phyloP scores from a whole-genome alignment of 2,797 vertebrate species.

The Xenopus petersii region DNA sequence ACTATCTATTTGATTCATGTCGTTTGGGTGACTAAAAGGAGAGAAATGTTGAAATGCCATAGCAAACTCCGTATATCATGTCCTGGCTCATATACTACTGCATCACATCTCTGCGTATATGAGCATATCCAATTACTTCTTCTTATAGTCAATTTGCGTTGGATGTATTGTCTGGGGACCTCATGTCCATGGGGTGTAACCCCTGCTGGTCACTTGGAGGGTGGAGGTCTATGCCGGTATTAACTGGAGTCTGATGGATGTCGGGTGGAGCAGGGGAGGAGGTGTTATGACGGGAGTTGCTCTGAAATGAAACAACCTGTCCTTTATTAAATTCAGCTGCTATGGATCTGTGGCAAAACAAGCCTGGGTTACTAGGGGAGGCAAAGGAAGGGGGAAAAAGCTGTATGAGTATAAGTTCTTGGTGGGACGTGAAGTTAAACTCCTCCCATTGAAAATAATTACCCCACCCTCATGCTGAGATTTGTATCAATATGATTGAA shows the following conservation, averaged over 20 bases:
- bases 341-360: background rate
- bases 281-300: background rate
- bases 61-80: background rate
- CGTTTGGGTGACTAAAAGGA: background rate
- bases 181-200: constrained; percentile 20
- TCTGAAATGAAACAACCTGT: constrained; percentile 17
- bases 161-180: background rate
- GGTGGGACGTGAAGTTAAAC: too few species aligned
- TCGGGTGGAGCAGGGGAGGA: constrained; percentile 30
- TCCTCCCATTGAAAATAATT: too few species aligned
- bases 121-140: constrained; percentile 28
- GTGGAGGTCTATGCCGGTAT: constrained; percentile 20
- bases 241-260: constrained; percentile 1
- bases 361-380: too few species aligned
- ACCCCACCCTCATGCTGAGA: too few species aligned
- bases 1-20: background rate
- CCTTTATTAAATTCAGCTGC: constrained; percentile 30
- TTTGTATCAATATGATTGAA: too few species aligned
- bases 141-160: constrained; percentile 19
- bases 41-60: background rate
- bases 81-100: background rate
- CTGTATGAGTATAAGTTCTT: too few species aligned
- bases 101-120: background rate
- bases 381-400: too few species aligned
- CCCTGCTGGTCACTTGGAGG: constrained; percentile 20